These are phyloP conservation scores for Cephalopholis sonnerati DNA, from an alignment of 2,113 vertebrate species.

Conservation along the genomic window DNA sequence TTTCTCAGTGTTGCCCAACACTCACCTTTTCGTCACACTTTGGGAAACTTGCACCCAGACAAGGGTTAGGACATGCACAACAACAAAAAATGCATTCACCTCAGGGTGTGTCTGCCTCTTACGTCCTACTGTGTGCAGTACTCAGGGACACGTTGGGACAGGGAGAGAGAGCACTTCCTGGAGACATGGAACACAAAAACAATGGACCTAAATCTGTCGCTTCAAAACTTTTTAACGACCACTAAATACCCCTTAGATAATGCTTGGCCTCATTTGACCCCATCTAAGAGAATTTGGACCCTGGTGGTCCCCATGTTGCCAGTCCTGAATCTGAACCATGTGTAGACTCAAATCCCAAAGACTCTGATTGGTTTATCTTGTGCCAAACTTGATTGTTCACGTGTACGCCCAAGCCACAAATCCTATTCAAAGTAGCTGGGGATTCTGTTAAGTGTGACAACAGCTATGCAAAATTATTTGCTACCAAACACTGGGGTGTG, in stretches of 20 bases:
- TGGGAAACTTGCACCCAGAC: not conserved
- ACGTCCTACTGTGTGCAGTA: not conserved
- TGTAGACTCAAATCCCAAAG: not conserved
- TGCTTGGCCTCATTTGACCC: rapidly evolving
- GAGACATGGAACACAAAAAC: not conserved
- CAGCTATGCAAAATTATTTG: not conserved
- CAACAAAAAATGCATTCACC: conserved; percentile 28
- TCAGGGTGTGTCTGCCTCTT: conserved; percentile 64
- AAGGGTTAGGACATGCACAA: not conserved
- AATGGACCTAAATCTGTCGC: not conserved
- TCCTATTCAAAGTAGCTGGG: not conserved
- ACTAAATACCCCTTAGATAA: not conserved
- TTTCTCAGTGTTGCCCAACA: not conserved
- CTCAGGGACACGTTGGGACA: conserved; percentile 51
- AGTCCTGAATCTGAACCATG: not conserved
- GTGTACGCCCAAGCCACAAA: not conserved
- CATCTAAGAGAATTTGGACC: not conserved
- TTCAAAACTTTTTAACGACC: not conserved
- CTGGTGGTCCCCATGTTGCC: not conserved
- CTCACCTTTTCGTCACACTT: not conserved
- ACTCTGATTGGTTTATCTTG: not conserved
- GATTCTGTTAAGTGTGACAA: not conserved
- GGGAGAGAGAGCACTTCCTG: conserved; percentile 6
- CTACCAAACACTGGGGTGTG: not conserved
- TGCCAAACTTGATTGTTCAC: not conserved